These are phyloP conservation scores for Rhingia rostrata DNA, from an alignment of 2,888 invertebrate genomes.

Conservation along the genomic window DNA sequence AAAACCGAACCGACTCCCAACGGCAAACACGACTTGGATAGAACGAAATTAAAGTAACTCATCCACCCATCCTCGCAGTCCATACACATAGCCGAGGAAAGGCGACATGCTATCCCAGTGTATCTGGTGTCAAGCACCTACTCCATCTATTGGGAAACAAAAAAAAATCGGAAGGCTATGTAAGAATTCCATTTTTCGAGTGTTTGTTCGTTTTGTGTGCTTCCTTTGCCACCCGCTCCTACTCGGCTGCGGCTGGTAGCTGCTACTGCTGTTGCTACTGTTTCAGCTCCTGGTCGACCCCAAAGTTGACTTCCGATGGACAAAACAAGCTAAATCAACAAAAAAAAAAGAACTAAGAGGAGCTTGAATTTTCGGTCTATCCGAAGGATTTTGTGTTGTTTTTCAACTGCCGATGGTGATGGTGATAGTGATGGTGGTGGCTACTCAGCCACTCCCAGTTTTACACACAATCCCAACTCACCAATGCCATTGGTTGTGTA, in stretches of 20 bases:
- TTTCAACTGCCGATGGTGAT: constrained; percentile 47
- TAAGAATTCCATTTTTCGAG: constrained; percentile 3
- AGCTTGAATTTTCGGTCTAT: constrained; percentile 49
- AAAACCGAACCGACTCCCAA: constrained; percentile 27
- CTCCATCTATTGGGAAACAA: constrained; percentile 62
- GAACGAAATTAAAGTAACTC: constrained; percentile 67
- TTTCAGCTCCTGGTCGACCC: constrained; percentile 30
- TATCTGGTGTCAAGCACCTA: constrained; percentile 64
- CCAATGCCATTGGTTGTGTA: constrained; percentile 67
- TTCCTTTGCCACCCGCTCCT: constrained; percentile 3
- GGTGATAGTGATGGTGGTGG: constrained; percentile 48
- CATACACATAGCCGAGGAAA: constrained; percentile 43
- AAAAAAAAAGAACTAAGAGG: constrained; percentile 20
- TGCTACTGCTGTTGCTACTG: neutral
- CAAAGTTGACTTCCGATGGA: constrained; percentile 64
- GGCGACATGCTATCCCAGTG: constrained; percentile 29
- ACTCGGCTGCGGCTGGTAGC: neutral
- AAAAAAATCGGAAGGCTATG: neutral
- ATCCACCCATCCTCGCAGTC: constrained; percentile 42
- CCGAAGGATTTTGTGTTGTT: constrained; percentile 61
- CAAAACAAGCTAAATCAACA: constrained; percentile 45
- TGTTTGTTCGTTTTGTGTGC: constrained; percentile 35
- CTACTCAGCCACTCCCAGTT: constrained; percentile 72
- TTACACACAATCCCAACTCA: constrained; percentile 70
- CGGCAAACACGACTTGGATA: constrained; percentile 35